phyloP scores from a whole-genome alignment of 2,113 vertebrate genomes.

The Rhynchopsitta pachyrhyncha region DNA sequence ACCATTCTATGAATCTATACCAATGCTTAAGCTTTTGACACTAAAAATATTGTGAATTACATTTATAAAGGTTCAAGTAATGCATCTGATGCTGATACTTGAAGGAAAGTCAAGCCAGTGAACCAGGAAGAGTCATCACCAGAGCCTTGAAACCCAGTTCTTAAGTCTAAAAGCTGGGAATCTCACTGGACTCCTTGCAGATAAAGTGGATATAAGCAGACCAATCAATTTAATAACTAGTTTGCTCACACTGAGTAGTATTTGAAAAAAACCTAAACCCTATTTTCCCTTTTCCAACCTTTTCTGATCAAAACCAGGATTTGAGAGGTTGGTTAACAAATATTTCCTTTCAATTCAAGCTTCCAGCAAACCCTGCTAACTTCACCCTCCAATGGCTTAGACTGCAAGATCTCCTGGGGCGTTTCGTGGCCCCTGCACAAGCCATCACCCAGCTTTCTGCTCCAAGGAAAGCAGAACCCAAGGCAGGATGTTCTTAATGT shows the following conservation, averaged over 20 bases:
- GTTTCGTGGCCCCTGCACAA: background rate
- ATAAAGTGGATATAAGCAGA: background rate
- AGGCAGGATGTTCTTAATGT: background rate
- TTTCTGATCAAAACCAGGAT: background rate
- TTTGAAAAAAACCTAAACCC: background rate
- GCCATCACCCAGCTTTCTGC: background rate
- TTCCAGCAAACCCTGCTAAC: background rate
- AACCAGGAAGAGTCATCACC: background rate
- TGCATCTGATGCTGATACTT: background rate
- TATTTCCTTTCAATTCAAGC: background rate
- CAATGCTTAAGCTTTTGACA: background rate
- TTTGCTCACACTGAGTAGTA: background rate
- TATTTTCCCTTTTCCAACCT: background rate
- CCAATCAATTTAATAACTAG: background rate
- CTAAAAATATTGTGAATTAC: background rate
- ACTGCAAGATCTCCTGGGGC: background rate
- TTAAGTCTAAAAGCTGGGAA: background rate
- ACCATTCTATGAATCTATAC: background rate
- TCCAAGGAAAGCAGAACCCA: background rate
- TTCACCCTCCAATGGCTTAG: background rate
- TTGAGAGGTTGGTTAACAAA: background rate
- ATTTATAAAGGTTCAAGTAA: background rate
- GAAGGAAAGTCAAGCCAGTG: background rate
- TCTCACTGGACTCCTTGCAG: background rate
- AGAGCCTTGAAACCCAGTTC: background rate